A percentile compares a stretch with the other conserved stretches of the same genome.
Evolutionary conservation across 2,797 vertebrate species (phyloP).

Genomic region (Aselliscus stoliczkanus): DNA sequence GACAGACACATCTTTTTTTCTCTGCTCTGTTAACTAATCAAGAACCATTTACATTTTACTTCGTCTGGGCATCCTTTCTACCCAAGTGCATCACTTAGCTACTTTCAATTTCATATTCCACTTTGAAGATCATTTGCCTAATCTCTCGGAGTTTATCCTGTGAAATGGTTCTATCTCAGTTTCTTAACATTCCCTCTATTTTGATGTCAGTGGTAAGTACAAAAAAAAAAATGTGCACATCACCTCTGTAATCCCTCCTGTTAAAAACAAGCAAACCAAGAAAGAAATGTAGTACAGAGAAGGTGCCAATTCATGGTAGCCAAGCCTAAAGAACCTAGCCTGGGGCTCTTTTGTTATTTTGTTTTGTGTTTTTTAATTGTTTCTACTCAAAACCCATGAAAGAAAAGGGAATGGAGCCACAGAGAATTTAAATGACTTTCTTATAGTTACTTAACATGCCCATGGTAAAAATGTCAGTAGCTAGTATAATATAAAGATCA

Average conservation of each 20-base stretch:
- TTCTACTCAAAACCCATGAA: background rate
- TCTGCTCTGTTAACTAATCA: slow-evolving; percentile 68
- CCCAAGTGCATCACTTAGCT: slow-evolving; percentile 68
- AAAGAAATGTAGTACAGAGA: background rate
- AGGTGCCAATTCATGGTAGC: background rate
- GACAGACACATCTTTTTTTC: background rate
- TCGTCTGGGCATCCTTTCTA: slow-evolving; percentile 70
- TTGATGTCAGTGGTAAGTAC: slow-evolving; percentile 68
- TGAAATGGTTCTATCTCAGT: slow-evolving; percentile 51
- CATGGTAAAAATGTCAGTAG: background rate
- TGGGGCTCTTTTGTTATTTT: background rate
- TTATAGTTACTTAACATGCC: background rate
- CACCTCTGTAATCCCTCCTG: background rate
- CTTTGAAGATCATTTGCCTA: slow-evolving; percentile 70
- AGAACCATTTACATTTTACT: slow-evolving; percentile 63
- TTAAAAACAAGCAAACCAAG: background rate
- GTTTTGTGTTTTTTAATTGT: background rate
- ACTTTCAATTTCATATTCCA: slow-evolving; percentile 72
- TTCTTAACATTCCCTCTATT: slow-evolving; percentile 66
- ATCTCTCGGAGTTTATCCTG: slow-evolving; percentile 68
- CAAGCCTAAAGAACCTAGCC: background rate
- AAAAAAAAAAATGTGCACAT: slow-evolving; percentile 40
- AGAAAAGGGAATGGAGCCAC: background rate
- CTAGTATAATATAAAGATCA: background rate
- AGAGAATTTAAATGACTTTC: background rate